phyloP scores from a whole-genome alignment of 2,888 invertebrate species.

The Alsophila aescularia region DNA sequence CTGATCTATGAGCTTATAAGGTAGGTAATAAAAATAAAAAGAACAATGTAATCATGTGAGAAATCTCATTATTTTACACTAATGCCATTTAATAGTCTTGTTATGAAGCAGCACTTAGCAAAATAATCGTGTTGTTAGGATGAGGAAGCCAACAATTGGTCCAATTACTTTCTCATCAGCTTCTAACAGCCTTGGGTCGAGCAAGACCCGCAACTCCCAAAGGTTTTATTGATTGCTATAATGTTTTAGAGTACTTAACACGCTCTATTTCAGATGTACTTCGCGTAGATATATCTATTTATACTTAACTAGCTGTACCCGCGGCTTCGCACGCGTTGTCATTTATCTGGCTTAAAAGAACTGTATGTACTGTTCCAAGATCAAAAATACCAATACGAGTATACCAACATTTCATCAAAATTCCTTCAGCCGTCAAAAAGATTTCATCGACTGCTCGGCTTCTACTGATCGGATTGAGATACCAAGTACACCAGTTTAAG shows the following conservation, averaged over 20 bases:
- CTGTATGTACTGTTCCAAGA: too few species aligned
- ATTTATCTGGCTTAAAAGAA: too few species aligned
- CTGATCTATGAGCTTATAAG: too few species aligned
- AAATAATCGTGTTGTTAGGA: conserved; percentile 21
- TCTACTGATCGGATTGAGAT: too few species aligned
- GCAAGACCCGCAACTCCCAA: background rate
- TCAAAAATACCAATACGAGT: too few species aligned
- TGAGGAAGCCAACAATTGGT: conserved; percentile 36
- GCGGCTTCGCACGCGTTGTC: too few species aligned
- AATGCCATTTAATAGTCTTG: background rate
- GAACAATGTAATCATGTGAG: background rate
- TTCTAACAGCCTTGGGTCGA: conserved; percentile 43
- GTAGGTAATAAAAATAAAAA: background rate
- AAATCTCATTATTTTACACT: conserved; percentile 2
- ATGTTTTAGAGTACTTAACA: background rate
- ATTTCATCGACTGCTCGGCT: too few species aligned
- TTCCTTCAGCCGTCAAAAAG: too few species aligned
- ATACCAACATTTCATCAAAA: too few species aligned
- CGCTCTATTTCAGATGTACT: background rate
- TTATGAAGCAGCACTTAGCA: conserved; percentile 8
- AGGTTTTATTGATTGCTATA: conserved; percentile 1
- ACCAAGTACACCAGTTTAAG: too few species aligned
- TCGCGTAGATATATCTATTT: background rate
- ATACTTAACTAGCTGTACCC: too few species aligned
- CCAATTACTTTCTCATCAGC: conserved; percentile 63